phyloP scores from a whole-genome alignment of 2,888 invertebrate genomes.

The Drosophila mulleri region DNA sequence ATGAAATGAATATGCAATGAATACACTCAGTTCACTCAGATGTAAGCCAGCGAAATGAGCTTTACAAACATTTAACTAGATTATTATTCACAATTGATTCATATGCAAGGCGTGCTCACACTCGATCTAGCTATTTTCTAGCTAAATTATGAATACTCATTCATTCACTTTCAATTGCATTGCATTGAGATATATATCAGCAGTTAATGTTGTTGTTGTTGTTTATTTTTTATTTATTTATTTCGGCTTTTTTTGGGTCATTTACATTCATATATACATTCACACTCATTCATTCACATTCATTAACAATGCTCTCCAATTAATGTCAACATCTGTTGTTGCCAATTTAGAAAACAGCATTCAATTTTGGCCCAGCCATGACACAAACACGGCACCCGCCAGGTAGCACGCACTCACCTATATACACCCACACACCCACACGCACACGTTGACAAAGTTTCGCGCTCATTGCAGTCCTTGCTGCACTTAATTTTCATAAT shows the following conservation, averaged over 20 bases:
- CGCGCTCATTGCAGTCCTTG: conserved; percentile 62
- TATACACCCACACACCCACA: not conserved
- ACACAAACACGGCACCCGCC: not conserved
- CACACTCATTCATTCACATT: conserved; percentile 45
- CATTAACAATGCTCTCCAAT: conserved; percentile 58
- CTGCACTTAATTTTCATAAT: conserved; percentile 79
- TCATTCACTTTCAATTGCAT: not conserved
- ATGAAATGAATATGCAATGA: not conserved
- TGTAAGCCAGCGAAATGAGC: not conserved
- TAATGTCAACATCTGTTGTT: conserved; percentile 63
- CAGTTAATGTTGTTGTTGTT: too few species aligned
- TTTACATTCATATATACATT: conserved; percentile 41
- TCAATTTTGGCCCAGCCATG: conserved; percentile 46
- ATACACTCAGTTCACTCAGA: conserved; percentile 2
- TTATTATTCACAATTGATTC: not conserved
- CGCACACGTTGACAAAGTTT: conserved; percentile 51
- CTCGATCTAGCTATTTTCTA: not conserved
- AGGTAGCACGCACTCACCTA: conserved; percentile 1
- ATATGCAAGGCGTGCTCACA: not conserved
- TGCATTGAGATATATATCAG: not conserved
- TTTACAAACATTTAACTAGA: not conserved
- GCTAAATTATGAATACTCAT: not conserved
- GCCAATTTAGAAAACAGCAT: conserved; percentile 63
- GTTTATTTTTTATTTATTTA: not conserved
- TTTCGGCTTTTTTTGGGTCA: not conserved